Evolutionary conservation across 23 tunicate species (phyloP).

Genomic region (Oikopleura dioica): DNA sequence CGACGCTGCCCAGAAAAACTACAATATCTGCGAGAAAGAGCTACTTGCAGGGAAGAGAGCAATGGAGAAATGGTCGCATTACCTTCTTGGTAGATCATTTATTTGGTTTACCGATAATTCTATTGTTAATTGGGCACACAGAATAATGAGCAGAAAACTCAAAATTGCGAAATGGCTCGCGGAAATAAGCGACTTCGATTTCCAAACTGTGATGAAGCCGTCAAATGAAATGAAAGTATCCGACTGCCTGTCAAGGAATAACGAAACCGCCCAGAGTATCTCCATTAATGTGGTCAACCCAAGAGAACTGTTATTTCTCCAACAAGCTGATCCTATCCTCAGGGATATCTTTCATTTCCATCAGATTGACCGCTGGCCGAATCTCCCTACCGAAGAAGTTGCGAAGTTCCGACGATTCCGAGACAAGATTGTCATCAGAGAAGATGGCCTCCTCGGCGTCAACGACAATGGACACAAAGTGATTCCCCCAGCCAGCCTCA

Average conservation of each 20-base stretch:
- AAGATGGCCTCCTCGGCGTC: neutral
- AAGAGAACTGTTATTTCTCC: neutral
- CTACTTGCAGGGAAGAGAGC: neutral
- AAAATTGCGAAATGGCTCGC: neutral
- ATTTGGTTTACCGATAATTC: neutral
- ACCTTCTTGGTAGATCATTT: neutral
- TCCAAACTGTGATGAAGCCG: neutral
- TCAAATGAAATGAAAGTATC: neutral
- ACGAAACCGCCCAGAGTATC: no score
- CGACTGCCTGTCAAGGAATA: neutral
- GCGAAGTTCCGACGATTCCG: neutral
- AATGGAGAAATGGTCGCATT: neutral
- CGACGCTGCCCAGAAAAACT: neutral
- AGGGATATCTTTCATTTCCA: neutral
- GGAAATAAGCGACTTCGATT: neutral
- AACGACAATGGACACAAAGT: neutral
- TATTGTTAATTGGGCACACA: neutral
- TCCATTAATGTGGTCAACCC: neutral
- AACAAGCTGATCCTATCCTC: neutral
- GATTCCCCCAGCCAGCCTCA: neutral
- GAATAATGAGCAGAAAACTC: neutral
- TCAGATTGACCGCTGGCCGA: neutral
- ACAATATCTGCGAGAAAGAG: neutral
- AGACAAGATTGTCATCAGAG: neutral
- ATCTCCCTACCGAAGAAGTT: neutral